A percentile compares a stretch with the other conserved stretches of the same genome.
These are phyloP conservation scores for Monochamus alternatus DNA, from an alignment of 2,888 invertebrate species.

Conservation along the genomic window DNA sequence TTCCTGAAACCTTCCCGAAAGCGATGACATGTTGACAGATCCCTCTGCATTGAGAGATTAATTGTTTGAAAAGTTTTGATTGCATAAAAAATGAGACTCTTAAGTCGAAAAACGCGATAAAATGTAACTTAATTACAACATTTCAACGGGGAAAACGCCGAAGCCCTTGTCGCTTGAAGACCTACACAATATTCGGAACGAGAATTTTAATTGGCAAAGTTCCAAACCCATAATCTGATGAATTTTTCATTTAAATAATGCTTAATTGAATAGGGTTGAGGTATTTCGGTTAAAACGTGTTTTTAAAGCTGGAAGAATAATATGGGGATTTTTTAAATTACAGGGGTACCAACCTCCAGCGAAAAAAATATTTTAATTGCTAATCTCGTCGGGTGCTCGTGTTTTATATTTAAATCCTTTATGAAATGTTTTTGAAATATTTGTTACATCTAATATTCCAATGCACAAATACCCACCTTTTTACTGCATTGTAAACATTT, in stretches of 20 bases:
- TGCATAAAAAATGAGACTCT: slow-evolving; percentile 37
- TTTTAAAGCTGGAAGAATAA: slow-evolving; percentile 26
- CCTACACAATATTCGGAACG: slow-evolving; percentile 35
- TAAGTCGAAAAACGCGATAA: slow-evolving; percentile 36
- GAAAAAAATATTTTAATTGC: neutral
- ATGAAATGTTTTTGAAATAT: neutral
- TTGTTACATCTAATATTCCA: no score
- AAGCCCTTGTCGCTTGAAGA: slow-evolving; percentile 31
- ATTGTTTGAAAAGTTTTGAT: slow-evolving; percentile 39
- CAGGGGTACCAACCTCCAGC: neutral
- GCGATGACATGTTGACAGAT: slow-evolving; percentile 35
- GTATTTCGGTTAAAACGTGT: slow-evolving; percentile 50
- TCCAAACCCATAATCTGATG: slow-evolving; percentile 40
- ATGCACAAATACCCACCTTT: no score
- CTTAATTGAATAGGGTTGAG: slow-evolving; percentile 50
- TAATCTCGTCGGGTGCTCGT: neutral
- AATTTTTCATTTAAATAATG: slow-evolving; percentile 53
- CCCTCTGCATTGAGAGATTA: slow-evolving; percentile 33
- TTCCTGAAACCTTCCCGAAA: slow-evolving; percentile 8
- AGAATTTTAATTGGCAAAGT: slow-evolving; percentile 43
- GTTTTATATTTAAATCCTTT: neutral
- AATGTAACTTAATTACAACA: slow-evolving; percentile 38
- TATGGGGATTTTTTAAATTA: slow-evolving; percentile 3
- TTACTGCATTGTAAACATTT: no score
- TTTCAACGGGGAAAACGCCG: slow-evolving; percentile 30